Base-by-base conservation (phyloP, 2,113 vertebrate genomes). In the Albula goreensis region DNA sequence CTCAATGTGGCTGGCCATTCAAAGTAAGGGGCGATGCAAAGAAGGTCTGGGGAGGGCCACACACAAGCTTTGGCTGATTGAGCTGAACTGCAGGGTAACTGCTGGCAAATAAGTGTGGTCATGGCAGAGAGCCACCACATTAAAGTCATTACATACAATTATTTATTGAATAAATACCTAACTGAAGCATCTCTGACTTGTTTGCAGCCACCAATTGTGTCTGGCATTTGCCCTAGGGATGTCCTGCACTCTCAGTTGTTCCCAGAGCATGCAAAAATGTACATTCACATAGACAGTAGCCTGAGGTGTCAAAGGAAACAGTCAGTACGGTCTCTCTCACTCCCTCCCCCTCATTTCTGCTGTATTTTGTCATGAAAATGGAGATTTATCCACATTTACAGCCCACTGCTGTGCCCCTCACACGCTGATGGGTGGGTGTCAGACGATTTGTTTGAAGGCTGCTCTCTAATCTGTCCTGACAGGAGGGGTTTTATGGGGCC, bases 401-500 rank as follows among this genome's bases (percentile, higher is more conserved):
- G 13, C 50, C 51, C 82, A 87, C 87, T 19, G 83, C 4, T 15
- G 85, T 66, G 85, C 78, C 85, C 85, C 25, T 89, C 49, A 12
- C 50, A 83, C n/a, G 56, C 19, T 91, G 86, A 91, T 84, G 89
- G 83, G 85, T 41, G 86, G 86, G 78, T 88, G 89, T 87, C 87
- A 57, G 83, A 82, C 85, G 79, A 66, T 80, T 56, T 81, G 70
- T 50, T 31, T 53, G 63, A 85, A 12, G 66, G 84, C 81, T 66
- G 7, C 82, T 52, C 80, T 48, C 50, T 83, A 50, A 82, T 52
- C 81, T 50, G 85, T 80, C 88, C 60, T 80, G 86, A 88, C 88
- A 87, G 86, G 51, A 22, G 17, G 63, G 57, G 57, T 11, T 11
- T 9, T 60, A 2, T 60, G 80, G 60, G 74, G 82, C 60, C 15